Evolutionary conservation across 2,888 invertebrate genomes (phyloP).

Genomic region (Epiperipatus broadwayi): DNA sequence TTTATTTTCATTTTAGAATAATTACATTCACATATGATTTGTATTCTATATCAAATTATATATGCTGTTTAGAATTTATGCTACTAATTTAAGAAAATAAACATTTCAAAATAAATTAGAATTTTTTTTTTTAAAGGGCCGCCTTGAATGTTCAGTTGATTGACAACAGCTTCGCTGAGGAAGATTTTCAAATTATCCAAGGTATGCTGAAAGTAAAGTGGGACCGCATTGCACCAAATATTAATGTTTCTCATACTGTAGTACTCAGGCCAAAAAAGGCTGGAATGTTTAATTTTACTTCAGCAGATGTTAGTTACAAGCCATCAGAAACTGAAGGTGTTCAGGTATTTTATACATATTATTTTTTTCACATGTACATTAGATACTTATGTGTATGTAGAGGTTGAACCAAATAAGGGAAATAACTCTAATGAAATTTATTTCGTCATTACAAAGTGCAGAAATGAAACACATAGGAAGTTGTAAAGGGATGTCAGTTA

Average conservation of each 20-base stretch:
- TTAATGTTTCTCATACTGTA: constrained; percentile 80
- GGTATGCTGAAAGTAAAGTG: constrained; percentile 60
- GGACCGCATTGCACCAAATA: constrained; percentile 67
- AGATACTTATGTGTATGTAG: too few species aligned
- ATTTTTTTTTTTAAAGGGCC: constrained; percentile 33
- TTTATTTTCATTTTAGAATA: constrained; percentile 1
- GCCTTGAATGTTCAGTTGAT: constrained; percentile 70
- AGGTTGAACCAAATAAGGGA: too few species aligned
- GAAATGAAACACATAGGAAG: too few species aligned
- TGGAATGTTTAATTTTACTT: constrained; percentile 91
- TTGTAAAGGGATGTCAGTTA: too few species aligned
- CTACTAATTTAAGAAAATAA: too few species aligned
- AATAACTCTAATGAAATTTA: too few species aligned
- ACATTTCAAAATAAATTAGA: too few species aligned
- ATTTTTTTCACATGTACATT: too few species aligned
- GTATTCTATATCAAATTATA: too few species aligned
- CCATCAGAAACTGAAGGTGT: constrained; percentile 55
- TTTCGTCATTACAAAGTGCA: too few species aligned
- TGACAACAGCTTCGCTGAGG: constrained; percentile 78
- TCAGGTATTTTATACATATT: constrained; percentile 21
- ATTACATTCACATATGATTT: background rate
- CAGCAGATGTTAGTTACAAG: constrained; percentile 76
- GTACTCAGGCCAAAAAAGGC: constrained; percentile 70
- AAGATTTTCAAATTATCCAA: constrained; percentile 70
- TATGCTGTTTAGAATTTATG: too few species aligned